Conservation (phyloP, 2,888 invertebrate species). For the Drosophila leonis region DNA sequence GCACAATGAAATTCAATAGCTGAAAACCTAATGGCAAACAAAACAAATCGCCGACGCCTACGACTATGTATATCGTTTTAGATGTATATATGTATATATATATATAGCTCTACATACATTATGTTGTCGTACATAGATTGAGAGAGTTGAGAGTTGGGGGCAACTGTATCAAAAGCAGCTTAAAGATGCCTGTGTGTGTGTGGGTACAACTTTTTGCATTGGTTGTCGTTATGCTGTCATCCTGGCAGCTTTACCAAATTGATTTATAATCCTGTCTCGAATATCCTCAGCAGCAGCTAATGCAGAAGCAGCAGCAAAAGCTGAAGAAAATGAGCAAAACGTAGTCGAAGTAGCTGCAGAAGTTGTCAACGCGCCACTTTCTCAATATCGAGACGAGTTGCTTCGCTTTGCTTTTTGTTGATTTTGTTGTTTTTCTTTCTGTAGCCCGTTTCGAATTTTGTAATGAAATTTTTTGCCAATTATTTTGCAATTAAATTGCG, state of each 20-base stretch:
- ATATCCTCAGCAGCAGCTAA: slow-evolving; percentile 45
- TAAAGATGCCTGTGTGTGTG: slow-evolving; percentile 54
- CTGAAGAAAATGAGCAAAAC: not conserved
- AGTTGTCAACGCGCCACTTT: slow-evolving; percentile 14
- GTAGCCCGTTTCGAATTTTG: slow-evolving; percentile 10
- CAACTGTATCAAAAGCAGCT: slow-evolving; percentile 67
- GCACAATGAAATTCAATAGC: slow-evolving; percentile 80
- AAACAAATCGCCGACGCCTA: slow-evolving; percentile 74
- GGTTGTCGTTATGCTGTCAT: slow-evolving; percentile 63
- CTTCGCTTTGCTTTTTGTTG: slow-evolving; percentile 7
- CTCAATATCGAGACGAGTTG: slow-evolving; percentile 38
- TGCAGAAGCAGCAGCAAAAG: not conserved
- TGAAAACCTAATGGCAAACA: slow-evolving; percentile 74
- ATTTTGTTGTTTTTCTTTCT: not conserved
- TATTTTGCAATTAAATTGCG: slow-evolving; percentile 78
- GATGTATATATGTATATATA: slow-evolving; percentile 13
- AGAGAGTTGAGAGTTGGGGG: slow-evolving; percentile 7
- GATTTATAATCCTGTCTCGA: slow-evolving; percentile 76
- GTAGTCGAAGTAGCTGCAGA: slow-evolving; percentile 7
- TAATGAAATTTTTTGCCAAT: slow-evolving; percentile 73
- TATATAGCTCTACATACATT: slow-evolving; percentile 30
- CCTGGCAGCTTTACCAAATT: slow-evolving; percentile 68
- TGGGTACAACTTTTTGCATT: slow-evolving; percentile 50
- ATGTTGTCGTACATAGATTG: slow-evolving; percentile 29
- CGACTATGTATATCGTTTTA: slow-evolving; percentile 23